Conservation (phyloP, 2,888 invertebrate genomes). For the Dromius quadrimaculatus region DNA sequence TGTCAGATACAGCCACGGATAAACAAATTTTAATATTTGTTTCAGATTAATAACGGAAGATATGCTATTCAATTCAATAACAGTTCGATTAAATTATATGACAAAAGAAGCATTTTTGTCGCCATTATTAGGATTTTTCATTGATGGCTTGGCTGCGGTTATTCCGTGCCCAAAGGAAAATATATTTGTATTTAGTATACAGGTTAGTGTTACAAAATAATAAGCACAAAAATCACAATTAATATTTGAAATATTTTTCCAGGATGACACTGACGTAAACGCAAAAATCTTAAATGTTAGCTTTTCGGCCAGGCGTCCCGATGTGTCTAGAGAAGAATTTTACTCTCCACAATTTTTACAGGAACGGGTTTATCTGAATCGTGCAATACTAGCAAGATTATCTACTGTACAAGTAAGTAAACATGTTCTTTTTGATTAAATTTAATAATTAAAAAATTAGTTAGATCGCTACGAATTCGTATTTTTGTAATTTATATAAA, state of each 20-base stretch:
- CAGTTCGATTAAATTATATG: slow-evolving; percentile 93
- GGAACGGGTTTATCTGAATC: slow-evolving; percentile 93
- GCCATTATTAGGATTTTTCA: slow-evolving; percentile 86
- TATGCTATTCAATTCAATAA: slow-evolving; percentile 94
- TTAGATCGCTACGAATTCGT: not conserved
- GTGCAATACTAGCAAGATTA: slow-evolving; percentile 86
- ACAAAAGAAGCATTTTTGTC: slow-evolving; percentile 92
- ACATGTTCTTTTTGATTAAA: not conserved
- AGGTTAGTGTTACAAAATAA: slow-evolving; percentile 66
- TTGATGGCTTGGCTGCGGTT: slow-evolving; percentile 92
- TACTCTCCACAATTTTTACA: slow-evolving; percentile 91
- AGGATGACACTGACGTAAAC: slow-evolving; percentile 91
- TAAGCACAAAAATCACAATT: not conserved
- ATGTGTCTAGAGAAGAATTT: slow-evolving; percentile 82
- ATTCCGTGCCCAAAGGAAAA: slow-evolving; percentile 93
- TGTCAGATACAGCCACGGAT: not conserved
- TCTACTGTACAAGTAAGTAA: slow-evolving; percentile 82
- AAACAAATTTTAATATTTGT: not conserved
- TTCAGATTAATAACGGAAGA: slow-evolving; percentile 88
- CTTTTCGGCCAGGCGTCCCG: slow-evolving; percentile 88
- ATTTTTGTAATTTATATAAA: too few species aligned
- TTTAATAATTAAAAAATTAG: slow-evolving; percentile 18
- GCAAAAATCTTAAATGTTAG: slow-evolving; percentile 92
- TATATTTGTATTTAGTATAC: slow-evolving; percentile 91
- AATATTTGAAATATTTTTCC: slow-evolving; percentile 56